Conservation (phyloP, 1,140 invertebrate genomes). For the Hypsibius dujardini region DNA sequence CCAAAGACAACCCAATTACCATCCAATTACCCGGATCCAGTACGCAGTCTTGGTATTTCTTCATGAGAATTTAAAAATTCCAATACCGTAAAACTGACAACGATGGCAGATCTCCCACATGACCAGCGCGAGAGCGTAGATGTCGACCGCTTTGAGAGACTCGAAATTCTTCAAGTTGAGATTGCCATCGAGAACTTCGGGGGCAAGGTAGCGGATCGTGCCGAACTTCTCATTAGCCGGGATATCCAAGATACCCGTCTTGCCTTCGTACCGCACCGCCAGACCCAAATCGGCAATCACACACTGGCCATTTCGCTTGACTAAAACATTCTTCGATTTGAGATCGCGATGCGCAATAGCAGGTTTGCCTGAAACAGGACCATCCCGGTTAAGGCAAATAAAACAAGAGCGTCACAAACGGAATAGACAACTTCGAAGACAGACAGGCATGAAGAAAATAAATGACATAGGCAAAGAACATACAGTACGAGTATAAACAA, state of each 20-base stretch:
- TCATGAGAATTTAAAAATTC: background rate
- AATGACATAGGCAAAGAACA: too few species aligned
- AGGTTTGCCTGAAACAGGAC: conserved; percentile 51
- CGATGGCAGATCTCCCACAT: conserved; percentile 78
- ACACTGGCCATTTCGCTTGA: conserved; percentile 77
- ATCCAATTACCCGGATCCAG: background rate
- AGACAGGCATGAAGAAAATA: too few species aligned
- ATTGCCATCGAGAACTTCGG: conserved; percentile 56
- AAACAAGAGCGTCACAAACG: too few species aligned
- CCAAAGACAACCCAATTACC: background rate
- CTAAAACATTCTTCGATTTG: conserved; percentile 87
- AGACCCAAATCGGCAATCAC: conserved; percentile 86
- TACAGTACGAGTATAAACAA: too few species aligned
- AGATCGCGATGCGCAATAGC: conserved; percentile 88
- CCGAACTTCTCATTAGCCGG: conserved; percentile 42
- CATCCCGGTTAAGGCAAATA: too few species aligned
- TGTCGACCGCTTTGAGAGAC: conserved; percentile 81
- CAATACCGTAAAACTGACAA: conserved; percentile 49
- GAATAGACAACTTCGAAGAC: too few species aligned
- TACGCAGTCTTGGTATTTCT: background rate
- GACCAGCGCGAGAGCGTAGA: conserved; percentile 82
- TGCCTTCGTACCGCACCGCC: conserved; percentile 52
- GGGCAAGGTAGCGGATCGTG: conserved; percentile 70
- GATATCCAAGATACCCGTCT: conserved; percentile 26
- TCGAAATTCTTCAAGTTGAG: conserved; percentile 82